Base-by-base conservation (phyloP, 2,888 invertebrate species). In the Leptinotarsa peninsularis region DNA sequence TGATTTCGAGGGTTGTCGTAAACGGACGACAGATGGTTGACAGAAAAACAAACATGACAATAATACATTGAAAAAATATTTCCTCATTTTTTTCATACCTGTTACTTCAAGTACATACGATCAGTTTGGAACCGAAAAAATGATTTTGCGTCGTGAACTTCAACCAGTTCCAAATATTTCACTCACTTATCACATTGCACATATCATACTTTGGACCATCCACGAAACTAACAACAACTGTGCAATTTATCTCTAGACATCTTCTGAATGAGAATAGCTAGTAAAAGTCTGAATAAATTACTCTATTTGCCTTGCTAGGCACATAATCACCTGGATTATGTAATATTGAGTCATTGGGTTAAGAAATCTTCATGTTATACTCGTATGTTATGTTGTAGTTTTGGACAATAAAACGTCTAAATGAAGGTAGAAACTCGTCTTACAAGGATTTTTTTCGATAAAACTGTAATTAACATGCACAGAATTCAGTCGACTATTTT, bases 261-360 rank as follows among this genome's bases (percentile, higher is more conserved):
- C 43, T 63, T 63, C 7, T 63, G 63, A 63, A 63, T 63, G 43
- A n/a, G 33, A 63, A 43, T 63, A 63, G 63, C 27, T 7, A 63
- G 33, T 63, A 63, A 33, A 63, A 43, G 63, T 63, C 43, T 63
- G 43, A 63, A 63, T 63, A 63, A 63, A 63, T 63, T 43, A 63
- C 63, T 63, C 63, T 63, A 63, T 63, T 63, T 63, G n/a, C 17
- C 63, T 63, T 63, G 63, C 63, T 63, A 33, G 63, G 63, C 63
- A 63, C 43, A 63, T 63, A 63, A 63, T 63, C 63, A 63, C 33
- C 10, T 14, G n/a, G 63, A 63, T 63, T 63, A n/a, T 43, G 63
- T 33, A 63, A 63, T 63, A 43, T 63, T 63, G 63, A 63, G 63
- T 33, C 63, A 63, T 43, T 63, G 63, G 58, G 43, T 63, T 63